Conservation (phyloP, 2,888 invertebrate genomes). For the Notodonta dromedarius region DNA sequence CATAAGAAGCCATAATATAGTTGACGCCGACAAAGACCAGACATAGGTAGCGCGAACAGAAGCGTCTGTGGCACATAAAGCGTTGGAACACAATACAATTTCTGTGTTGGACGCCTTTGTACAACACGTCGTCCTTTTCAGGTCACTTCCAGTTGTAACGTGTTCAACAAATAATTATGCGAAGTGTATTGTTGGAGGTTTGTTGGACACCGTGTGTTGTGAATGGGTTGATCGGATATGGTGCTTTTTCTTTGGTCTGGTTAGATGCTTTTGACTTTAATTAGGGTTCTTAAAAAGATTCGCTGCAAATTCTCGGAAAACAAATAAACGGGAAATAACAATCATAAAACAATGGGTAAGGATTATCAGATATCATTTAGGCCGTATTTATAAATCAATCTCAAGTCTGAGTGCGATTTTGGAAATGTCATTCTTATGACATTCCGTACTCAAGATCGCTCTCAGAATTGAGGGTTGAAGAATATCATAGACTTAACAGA, state of each 20-base stretch:
- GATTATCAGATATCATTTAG: too few relatives aligned
- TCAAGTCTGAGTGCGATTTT: too few relatives aligned
- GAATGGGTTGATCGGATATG: background rate
- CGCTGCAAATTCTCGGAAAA: too few relatives aligned
- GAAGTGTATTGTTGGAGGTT: constrained; percentile 52
- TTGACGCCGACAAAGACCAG: constrained; percentile 64
- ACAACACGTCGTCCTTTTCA: constrained; percentile 75
- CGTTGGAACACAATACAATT: constrained; percentile 68
- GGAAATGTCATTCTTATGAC: too few relatives aligned
- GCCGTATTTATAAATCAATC: too few relatives aligned
- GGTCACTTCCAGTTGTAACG: constrained; percentile 74
- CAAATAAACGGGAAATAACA: too few relatives aligned
- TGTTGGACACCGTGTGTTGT: constrained; percentile 25
- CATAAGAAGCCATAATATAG: constrained; percentile 45
- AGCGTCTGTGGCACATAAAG: constrained; percentile 66
- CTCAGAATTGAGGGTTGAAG: too few relatives aligned
- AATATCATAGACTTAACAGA: too few relatives aligned
- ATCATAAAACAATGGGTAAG: too few relatives aligned
- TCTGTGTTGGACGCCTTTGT: constrained; percentile 70
- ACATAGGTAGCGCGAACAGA: constrained; percentile 55
- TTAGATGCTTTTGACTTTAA: too few relatives aligned
- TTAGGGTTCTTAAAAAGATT: too few relatives aligned
- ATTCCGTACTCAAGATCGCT: too few relatives aligned
- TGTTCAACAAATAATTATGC: constrained; percentile 72
- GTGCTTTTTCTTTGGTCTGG: background rate